Evolutionary conservation across 2,888 invertebrate genomes (phyloP).

Genomic region (Leptothorax acervorum): DNA sequence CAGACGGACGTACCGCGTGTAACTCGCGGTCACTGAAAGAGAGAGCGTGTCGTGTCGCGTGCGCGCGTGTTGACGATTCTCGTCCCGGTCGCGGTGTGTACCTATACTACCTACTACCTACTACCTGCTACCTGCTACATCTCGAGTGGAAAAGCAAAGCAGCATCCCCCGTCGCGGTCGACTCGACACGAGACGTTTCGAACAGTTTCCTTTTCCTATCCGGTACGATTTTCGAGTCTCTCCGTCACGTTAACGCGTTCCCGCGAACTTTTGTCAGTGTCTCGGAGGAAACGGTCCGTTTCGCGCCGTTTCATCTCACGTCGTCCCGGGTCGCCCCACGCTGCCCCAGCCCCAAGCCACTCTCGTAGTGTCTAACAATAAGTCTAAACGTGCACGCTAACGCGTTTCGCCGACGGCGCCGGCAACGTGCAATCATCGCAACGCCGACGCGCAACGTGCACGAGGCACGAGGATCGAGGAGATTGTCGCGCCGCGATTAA

Average conservation of each 20-base stretch:
- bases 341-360: too few species aligned
- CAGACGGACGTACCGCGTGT: background rate
- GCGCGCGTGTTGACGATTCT: background rate
- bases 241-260: background rate
- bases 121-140: background rate
- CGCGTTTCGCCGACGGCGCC: too few species aligned
- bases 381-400: too few species aligned
- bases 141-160: too few species aligned
- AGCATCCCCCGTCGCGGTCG: too few species aligned
- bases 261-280: background rate
- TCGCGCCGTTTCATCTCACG: background rate
- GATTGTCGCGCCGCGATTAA: background rate
- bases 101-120: too few species aligned
- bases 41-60: background rate
- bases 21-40: conserved; percentile 21
- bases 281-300: background rate
- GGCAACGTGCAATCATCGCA: background rate
- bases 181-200: too few species aligned
- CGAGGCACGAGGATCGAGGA: background rate
- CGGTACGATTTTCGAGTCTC: background rate
- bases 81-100: too few species aligned
- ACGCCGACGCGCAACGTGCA: background rate
- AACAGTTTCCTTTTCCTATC: background rate
- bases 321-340: background rate
- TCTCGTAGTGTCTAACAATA: background rate